phyloP scores from a whole-genome alignment of 2,113 vertebrate species.

The Chiloscyllium plagiosum region DNA sequence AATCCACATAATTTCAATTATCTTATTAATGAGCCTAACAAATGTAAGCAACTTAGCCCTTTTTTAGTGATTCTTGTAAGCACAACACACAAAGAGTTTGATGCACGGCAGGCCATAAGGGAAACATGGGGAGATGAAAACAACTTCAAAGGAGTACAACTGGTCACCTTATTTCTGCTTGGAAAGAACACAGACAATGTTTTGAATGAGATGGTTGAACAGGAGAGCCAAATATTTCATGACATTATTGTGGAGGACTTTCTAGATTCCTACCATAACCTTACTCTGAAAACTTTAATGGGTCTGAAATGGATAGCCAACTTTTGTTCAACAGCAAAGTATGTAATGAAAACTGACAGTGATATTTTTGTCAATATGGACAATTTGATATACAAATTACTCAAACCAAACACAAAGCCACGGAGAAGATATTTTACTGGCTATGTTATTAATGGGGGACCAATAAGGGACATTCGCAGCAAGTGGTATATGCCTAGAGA shows the following conservation, averaged over 20 bases:
- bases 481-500: constrained; percentile 99
- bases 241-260: constrained; percentile 97
- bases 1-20: constrained; percentile 92
- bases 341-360: constrained; percentile 97
- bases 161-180: constrained; percentile 87
- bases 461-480: constrained; percentile 93
- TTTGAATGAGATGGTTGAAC: constrained; percentile 96
- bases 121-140: constrained; percentile 97
- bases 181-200: constrained; percentile 79
- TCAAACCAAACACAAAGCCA: constrained; percentile 91
- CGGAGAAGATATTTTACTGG: constrained; percentile 91
- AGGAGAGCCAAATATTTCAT: constrained; percentile 97
- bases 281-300: constrained; percentile 95
- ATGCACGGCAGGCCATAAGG: constrained; percentile 91
- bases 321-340: constrained; percentile 93
- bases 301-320: constrained; percentile 96
- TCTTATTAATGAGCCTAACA: constrained; percentile 89
- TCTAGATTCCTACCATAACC: constrained; percentile 93
- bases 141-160: constrained; percentile 79
- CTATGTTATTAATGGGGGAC: constrained; percentile 91
- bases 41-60: constrained; percentile 75
- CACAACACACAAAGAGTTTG: constrained; percentile 95
- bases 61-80: constrained; percentile 97
- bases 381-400: constrained; percentile 92
- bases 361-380: constrained; percentile 99